phyloP scores from a whole-genome alignment of 2,888 invertebrate genomes.

The Lepidonotus clava region DNA sequence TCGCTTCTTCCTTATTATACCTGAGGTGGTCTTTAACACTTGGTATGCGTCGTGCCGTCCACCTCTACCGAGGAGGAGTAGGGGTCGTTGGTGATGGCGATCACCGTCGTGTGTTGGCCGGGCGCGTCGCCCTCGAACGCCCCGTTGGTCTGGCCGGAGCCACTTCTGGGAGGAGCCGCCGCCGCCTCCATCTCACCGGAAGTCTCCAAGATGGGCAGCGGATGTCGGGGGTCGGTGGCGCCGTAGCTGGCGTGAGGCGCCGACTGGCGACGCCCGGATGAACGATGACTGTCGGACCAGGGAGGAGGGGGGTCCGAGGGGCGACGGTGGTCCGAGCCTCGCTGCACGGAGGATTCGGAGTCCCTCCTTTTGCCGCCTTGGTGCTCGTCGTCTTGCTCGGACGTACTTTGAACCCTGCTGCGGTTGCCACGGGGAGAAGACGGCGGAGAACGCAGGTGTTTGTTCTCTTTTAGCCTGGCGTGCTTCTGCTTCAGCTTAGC shows the following conservation, averaged over 20 bases:
- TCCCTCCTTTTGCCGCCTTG: too few relatives aligned
- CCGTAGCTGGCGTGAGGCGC: too few relatives aligned
- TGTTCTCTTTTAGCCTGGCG: slow-evolving; percentile 3
- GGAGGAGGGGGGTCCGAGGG: too few relatives aligned
- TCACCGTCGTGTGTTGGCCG: background rate
- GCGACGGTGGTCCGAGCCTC: too few relatives aligned
- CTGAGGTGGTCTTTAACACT: background rate
- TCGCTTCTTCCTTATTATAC: too few relatives aligned
- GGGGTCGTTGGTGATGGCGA: background rate
- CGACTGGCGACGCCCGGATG: too few relatives aligned
- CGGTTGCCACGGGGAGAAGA: background rate
- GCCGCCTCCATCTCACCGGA: background rate
- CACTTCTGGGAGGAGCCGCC: background rate
- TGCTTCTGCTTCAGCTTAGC: background rate
- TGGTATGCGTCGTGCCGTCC: background rate
- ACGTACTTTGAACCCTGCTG: too few relatives aligned
- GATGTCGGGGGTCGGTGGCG: background rate
- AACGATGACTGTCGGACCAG: too few relatives aligned
- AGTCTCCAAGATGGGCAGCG: background rate
- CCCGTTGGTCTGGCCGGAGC: background rate
- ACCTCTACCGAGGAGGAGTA: background rate
- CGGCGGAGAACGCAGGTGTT: background rate
- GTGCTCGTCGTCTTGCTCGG: too few relatives aligned
- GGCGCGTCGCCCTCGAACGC: background rate
- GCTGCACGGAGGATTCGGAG: too few relatives aligned